Evolutionary conservation across 2,888 invertebrate genomes (phyloP), one percentile per base, ranked within the genome.

Genomic region (Pseudococcus jackbeardsleyi): DNA sequence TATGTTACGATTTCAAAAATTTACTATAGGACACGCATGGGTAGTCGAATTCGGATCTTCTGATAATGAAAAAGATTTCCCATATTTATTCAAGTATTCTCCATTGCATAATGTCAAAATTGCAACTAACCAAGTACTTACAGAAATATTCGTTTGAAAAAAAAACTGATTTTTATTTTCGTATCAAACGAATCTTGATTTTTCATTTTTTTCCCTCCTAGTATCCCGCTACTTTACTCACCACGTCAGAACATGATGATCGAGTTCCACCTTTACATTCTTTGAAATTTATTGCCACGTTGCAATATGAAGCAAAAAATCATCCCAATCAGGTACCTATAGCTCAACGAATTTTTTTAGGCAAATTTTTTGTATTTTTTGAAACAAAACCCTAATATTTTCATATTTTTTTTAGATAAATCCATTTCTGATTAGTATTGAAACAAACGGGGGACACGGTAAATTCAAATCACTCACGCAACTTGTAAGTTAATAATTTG

Each of bases 221-320:
- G 92, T 99, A 98, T 93, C 99, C 99, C 8, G 95, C 98, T 19
- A 96, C 96, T 26, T 93, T 99, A 89, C 94, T 99, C 89, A 93
- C 98, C 90, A 98, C 99, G 19, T 99, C 97, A 22, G 99, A 99
- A 93, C 99, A 99, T 92, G 99, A 99, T 93, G 99, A 99, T 93
- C 95, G 99, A 90, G 99, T 99, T 90, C 99, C 99, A 90, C 99
- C 99, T 11, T 19, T 11, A 11, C 22, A 64, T 64, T 64, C 64
- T 0, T 64, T 64, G 22, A 64, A 64, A 64, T 64, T 64, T 22
- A 64, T 64, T 9, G 19, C 64, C 12, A 64, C 64, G 12, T 64
- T 64, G 22, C 64, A 22, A 9, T 64, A 22, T 11, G 64, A 64
- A 22, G 64, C 64, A 6, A 64, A 64, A 12, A 19, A 64, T 9